These are phyloP conservation scores for Melanerpes aurifrons DNA, from an alignment of 2,113 vertebrate genomes.

Conservation along the genomic window DNA sequence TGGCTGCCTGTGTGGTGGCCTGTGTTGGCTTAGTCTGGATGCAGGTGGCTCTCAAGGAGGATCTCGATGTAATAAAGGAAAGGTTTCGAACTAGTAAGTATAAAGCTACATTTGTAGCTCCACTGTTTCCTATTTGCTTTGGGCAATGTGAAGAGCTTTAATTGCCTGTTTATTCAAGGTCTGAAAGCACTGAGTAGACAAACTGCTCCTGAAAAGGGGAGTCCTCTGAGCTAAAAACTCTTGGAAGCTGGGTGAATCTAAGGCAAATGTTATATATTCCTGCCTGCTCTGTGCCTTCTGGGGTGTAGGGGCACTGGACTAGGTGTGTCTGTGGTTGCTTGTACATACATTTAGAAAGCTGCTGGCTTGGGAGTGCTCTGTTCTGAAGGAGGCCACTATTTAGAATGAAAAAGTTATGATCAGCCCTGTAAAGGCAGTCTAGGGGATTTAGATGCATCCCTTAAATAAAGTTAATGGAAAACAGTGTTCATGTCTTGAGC, in stretches of 20 bases:
- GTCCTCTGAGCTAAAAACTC: neutral
- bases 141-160: neutral
- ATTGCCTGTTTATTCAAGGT: neutral
- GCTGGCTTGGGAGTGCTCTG: neutral
- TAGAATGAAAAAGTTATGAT: neutral
- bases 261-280: neutral
- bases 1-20: slow-evolving; percentile 91
- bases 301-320: neutral
- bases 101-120: neutral
- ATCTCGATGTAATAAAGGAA: slow-evolving; percentile 92
- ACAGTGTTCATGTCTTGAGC: neutral
- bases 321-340: neutral
- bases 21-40: slow-evolving; percentile 97
- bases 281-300: neutral
- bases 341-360: neutral
- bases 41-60: slow-evolving; percentile 96
- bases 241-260: neutral
- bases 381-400: neutral
- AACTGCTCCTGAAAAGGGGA: neutral
- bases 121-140: neutral
- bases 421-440: neutral
- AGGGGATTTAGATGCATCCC: neutral
- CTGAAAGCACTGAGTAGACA: neutral
- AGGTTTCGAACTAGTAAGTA: slow-evolving; percentile 92
- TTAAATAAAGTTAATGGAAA: neutral